Evolutionary conservation across 2,113 vertebrate species (phyloP).

Genomic region (Arothron firmamentum): DNA sequence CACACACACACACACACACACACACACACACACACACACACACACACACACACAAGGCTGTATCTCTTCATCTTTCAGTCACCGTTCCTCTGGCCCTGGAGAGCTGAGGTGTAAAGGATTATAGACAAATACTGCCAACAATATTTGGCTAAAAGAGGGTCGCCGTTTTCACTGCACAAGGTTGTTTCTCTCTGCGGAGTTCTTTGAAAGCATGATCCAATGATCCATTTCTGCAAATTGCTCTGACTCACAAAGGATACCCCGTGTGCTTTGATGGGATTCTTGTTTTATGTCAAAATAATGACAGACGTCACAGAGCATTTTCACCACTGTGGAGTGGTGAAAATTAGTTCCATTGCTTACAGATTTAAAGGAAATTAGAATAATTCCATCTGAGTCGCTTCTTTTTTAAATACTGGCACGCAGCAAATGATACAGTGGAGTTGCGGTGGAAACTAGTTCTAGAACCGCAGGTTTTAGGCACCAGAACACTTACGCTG

Average conservation of each 20-base stretch:
- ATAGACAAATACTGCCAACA: slow-evolving; percentile 53
- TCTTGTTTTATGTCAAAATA: slow-evolving; percentile 16
- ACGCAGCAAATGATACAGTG: no score
- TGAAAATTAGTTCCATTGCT: no score
- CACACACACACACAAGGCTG: slow-evolving; percentile 11
- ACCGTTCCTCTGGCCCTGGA: slow-evolving; percentile 10
- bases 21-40: no score
- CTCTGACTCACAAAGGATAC: slow-evolving; percentile 1
- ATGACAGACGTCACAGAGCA: not conserved
- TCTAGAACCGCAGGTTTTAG: no score
- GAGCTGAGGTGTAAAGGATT: slow-evolving; percentile 51
- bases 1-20: no score
- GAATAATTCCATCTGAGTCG: no score
- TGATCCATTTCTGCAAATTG: slow-evolving; percentile 4
- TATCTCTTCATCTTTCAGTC: slow-evolving; percentile 13
- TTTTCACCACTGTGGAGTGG: not conserved
- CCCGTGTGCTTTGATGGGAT: slow-evolving; percentile 22
- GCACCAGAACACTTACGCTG: no score
- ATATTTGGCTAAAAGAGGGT: slow-evolving; percentile 52
- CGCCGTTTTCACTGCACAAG: slow-evolving; percentile 44
- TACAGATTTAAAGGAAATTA: no score
- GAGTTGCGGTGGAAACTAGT: no score
- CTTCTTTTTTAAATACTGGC: no score
- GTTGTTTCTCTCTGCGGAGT: slow-evolving; percentile 35
- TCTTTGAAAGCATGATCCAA: slow-evolving; percentile 16